Percentiles rank a stretch among this genome's conserved stretches.
phyloP scores from a whole-genome alignment of 1,140 invertebrate species.

The Sitobion miscanthi region DNA sequence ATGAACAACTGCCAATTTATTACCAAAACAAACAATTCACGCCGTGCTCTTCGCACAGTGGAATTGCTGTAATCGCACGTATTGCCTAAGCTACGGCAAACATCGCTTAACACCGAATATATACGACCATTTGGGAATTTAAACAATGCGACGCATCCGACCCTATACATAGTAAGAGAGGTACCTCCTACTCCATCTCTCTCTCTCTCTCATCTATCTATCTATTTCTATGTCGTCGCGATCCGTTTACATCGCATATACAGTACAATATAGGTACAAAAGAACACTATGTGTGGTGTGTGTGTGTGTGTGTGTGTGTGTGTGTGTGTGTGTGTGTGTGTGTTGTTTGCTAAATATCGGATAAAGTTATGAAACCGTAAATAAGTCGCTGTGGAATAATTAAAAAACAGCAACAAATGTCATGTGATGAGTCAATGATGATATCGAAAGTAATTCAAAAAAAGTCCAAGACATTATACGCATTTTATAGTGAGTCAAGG shows the following conservation, averaged over 20 bases:
- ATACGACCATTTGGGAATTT: background rate
- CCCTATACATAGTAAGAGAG: background rate
- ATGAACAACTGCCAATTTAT: background rate
- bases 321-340: background rate
- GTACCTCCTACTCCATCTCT: background rate
- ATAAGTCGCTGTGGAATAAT: background rate
- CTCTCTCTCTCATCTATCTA: background rate
- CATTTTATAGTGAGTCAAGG: background rate
- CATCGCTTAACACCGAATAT: background rate
- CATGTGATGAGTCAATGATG: too few species aligned
- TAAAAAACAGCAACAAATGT: background rate
- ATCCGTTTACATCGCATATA: background rate
- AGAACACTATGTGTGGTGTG: background rate
- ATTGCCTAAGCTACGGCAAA: background rate
- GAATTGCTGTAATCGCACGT: background rate
- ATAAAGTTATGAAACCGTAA: background rate
- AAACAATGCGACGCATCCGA: background rate
- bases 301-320: background rate
- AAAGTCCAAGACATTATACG: background rate
- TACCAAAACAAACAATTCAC: background rate
- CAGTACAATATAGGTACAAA: too few species aligned
- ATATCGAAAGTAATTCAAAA: background rate
- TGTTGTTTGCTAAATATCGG: background rate
- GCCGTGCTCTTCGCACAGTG: background rate
- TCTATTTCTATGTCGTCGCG: too few species aligned